Base-by-base conservation (phyloP, 2,888 invertebrate genomes). In the Phaonia tiefii region DNA sequence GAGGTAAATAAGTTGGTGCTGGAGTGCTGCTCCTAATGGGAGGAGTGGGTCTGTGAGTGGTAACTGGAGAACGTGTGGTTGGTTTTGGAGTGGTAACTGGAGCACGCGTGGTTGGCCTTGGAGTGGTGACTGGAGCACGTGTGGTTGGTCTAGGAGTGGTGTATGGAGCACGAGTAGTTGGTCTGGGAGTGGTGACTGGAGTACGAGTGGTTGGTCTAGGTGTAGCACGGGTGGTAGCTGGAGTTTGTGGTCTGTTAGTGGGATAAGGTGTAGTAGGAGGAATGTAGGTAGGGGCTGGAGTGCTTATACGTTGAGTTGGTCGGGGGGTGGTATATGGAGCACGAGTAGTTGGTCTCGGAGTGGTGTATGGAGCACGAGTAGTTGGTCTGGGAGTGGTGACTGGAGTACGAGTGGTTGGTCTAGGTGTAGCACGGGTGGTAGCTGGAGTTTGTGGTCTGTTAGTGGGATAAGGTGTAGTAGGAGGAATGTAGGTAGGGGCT, bases 261-360 rank as follows among this genome's bases (percentile, higher is more conserved):
- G 8, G 63, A 15, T 56, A 75, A 11, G 69, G 71, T 26, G 75
- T 70, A 15, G 79, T 79, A 5, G 58, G 10, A 1, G 80, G 74
- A 31, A 73, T 60, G n/a, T 74, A 77, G 0, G 75, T 80, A 4
- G 78, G 44, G 10, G 70, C 56, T 58, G 78, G 51, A 31, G 87
- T 63, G n/a, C n/a, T n/a, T n/a, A n/a, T n/a, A 77, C 81, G 15
- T 84, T 88, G 77, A 84, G 88, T 15, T 84, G 83, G 17, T 17
- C 67, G 76, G 13, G 25, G 26, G 7, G 46, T n/a, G 17, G 22
- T 44, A 22, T 20, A 13, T 10, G 44, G 17, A 13, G 63, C 2
- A 37, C 13, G 42, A 22, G 76, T 44, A 26, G 39, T 20, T 17
- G 56, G 2, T 22, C 44, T 56, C 11, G 66, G 37, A 44, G n/a